Base-by-base conservation (phyloP, 2,113 vertebrate genomes). In the Tichodroma muraria region DNA sequence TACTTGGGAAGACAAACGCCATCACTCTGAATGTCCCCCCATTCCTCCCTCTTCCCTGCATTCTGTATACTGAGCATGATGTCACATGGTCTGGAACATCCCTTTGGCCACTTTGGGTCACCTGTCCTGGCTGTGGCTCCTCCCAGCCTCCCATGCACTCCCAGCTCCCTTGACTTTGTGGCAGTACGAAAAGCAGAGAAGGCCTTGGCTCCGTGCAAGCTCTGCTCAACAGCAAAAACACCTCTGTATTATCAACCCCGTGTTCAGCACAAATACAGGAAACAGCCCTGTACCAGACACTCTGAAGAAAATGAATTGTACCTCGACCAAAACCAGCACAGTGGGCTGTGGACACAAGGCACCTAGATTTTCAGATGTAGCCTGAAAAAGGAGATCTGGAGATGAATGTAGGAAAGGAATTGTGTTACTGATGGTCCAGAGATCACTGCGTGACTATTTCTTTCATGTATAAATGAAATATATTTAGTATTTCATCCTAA, bases 211-310 rank as follows among this genome's bases (percentile, higher is more conserved):
- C 22, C 50, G 37, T 28, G 8, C 24, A 20, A 73, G 13, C 42
- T 16, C 35, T 35, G 44, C 40, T 15, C n/a, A 59, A n/a, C 6
- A 73, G 8, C 69, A 38, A 21, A 72, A 73, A 15, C 15, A 80
- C 20, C 33, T 57, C 66, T 79, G 0, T 49, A 0, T 45, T 59
- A 25, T n/a, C 52, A 66, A 24, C 28, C 19, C 23, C 0, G 2
- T 45, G 19, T 52, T 73, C 52, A 73, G 33, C 23, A 52, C 15
- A 66, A 59, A 38, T 52, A 28, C 33, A 53, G n/a, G 66, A 38
- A 23, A 81, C 9, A n/a, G 20, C 23, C 18, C 27, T 1, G 0
- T 45, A 17, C 2, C 11, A 81, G 60, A 5, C 53, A 68, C 11
- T 18, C 38, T 53, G 47, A 5, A 47, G 17, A 54, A 76, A 82